These are phyloP conservation scores for Lagopus muta DNA, from an alignment of 2,113 vertebrate species.

Conservation along the genomic window DNA sequence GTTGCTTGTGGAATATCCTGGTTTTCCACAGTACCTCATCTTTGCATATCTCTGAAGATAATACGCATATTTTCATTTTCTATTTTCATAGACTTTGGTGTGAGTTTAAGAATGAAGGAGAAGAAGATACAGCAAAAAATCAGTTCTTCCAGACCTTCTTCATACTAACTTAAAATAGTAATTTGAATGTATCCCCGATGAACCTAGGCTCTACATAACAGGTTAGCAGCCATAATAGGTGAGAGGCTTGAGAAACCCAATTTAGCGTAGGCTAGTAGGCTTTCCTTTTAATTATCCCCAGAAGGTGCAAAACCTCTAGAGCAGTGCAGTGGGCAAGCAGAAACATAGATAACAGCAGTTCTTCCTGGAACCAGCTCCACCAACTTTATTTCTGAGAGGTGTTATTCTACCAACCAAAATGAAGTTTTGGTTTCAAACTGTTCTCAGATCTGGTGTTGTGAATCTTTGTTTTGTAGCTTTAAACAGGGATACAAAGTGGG, in stretches of 20 bases:
- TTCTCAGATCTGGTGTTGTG: neutral
- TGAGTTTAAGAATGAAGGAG: neutral
- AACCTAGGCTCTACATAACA: neutral
- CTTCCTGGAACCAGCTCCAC: too few species aligned
- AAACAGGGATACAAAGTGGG: neutral
- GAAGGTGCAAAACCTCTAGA: neutral
- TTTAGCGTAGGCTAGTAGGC: neutral
- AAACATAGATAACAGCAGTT: neutral
- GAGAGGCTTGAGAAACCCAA: fast-evolving
- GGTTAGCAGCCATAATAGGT: neutral
- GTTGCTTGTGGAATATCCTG: neutral
- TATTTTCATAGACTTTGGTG: neutral
- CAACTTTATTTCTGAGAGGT: neutral
- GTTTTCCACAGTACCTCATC: fast-evolving
- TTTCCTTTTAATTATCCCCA: neutral
- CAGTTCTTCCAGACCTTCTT: neutral
- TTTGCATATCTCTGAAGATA: neutral
- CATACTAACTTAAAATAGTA: neutral
- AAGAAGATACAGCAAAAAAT: neutral
- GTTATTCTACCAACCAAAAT: neutral
- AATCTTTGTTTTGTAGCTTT: neutral
- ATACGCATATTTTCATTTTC: neutral
- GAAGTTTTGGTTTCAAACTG: neutral
- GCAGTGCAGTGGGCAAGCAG: fast-evolving
- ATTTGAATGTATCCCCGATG: neutral